Percentiles rank a stretch among this genome's conserved stretches.
Evolutionary conservation across 1,140 invertebrate species (phyloP).

Genomic region (Drosophila asahinai): DNA sequence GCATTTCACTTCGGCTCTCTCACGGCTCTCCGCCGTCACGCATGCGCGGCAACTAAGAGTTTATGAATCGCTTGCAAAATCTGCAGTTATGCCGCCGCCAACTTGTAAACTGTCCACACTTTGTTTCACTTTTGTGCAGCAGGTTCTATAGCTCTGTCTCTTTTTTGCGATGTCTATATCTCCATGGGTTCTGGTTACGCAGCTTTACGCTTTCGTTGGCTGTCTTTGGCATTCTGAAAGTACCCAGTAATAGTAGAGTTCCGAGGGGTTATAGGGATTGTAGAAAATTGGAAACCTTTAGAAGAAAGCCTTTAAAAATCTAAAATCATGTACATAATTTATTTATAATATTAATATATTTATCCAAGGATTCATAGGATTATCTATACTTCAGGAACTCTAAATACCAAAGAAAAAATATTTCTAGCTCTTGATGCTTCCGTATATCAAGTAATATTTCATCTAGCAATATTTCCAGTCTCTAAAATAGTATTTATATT

Average conservation of each 20-base stretch:
- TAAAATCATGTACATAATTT: no score
- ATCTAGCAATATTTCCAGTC: no score
- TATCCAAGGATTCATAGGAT: no score
- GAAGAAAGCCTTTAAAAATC: no score
- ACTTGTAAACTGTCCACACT: slow-evolving; percentile 35
- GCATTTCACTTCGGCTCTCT: slow-evolving; percentile 62
- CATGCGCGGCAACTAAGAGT: slow-evolving; percentile 51
- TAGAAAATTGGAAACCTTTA: no score
- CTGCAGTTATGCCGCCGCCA: slow-evolving; percentile 22
- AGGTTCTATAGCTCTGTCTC: slow-evolving; percentile 18
- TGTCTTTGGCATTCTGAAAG: slow-evolving; percentile 35
- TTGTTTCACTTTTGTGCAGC: slow-evolving; percentile 67
- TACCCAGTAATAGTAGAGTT: neutral
- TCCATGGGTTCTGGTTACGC: slow-evolving; percentile 57
- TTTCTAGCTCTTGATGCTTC: neutral
- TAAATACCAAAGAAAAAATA: neutral
- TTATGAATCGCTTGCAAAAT: slow-evolving; percentile 59
- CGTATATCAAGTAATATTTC: neutral
- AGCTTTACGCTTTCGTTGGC: slow-evolving; percentile 68
- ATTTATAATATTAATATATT: no score
- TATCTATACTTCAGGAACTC: neutral
- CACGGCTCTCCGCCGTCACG: slow-evolving; percentile 33
- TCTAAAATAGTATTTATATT: neutral
- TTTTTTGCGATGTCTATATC: no score
- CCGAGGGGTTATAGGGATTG: neutral